Evolutionary conservation across 1,140 invertebrate genomes (phyloP).

Genomic region (Drosophila aff.): DNA sequence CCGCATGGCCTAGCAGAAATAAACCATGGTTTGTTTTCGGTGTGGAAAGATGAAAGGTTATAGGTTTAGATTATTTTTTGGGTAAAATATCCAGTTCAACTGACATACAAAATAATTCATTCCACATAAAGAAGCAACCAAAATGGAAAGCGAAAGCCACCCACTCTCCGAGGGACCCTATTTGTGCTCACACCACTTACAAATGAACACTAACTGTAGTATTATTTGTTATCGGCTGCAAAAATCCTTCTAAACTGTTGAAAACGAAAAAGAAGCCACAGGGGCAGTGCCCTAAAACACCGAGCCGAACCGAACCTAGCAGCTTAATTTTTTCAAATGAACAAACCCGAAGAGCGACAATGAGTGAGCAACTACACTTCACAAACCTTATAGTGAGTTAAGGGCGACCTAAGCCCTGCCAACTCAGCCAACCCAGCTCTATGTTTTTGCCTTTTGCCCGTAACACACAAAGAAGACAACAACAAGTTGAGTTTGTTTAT

Average conservation of each 20-base stretch:
- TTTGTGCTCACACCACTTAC: neutral
- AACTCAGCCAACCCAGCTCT: slow-evolving; percentile 13
- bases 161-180: slow-evolving; percentile 4
- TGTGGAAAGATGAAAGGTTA: too few species aligned
- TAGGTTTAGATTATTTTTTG: neutral
- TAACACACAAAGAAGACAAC: slow-evolving; percentile 50
- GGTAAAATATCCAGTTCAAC: neutral
- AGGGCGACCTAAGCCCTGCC: slow-evolving; percentile 36
- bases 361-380: neutral
- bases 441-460: slow-evolving; percentile 1
- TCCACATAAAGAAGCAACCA: neutral
- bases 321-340: slow-evolving; percentile 69
- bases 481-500: slow-evolving; percentile 73
- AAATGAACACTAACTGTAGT: slow-evolving; percentile 33
- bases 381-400: slow-evolving; percentile 11
- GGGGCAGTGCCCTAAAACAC: neutral
- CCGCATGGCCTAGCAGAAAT: neutral
- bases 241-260: slow-evolving; percentile 56
- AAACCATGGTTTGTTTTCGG: neutral
- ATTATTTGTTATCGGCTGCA: slow-evolving; percentile 57
- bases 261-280: slow-evolving; percentile 14
- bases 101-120: neutral
- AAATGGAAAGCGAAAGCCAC: neutral
- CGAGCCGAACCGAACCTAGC: slow-evolving; percentile 17
- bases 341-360: slow-evolving; percentile 41